Conservation (phyloP, 2,113 vertebrate species). For the Paralichthys olivaceus region DNA sequence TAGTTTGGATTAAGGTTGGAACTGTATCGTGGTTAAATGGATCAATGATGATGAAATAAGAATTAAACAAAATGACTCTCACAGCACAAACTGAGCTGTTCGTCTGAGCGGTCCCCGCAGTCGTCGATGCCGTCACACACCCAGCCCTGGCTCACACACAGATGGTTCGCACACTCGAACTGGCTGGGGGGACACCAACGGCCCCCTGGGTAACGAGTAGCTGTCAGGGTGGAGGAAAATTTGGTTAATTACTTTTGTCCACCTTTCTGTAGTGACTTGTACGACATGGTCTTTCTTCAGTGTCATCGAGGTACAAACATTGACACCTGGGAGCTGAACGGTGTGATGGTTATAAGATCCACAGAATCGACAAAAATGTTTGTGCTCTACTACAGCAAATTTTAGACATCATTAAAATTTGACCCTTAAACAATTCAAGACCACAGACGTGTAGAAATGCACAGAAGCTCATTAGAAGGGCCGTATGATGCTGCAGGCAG, state of each 20-base stretch:
- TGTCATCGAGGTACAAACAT: neutral
- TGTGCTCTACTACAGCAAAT: neutral
- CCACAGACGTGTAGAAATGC: neutral
- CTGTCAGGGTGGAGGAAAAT: constrained; percentile 45
- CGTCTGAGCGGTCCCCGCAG: constrained; percentile 91
- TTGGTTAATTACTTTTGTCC: neutral
- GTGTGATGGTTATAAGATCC: no score
- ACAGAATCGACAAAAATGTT: no score
- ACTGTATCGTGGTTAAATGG: neutral
- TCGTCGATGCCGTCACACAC: constrained; percentile 91
- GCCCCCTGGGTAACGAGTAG: constrained; percentile 92
- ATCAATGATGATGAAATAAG: neutral
- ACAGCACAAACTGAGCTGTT: constrained; percentile 90
- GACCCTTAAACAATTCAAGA: constrained; percentile 1
- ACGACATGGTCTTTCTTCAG: neutral
- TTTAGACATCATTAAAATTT: neutral
- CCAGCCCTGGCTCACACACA: constrained; percentile 87
- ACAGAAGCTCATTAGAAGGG: neutral
- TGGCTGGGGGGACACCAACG: constrained; percentile 85
- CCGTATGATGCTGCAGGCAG: neutral
- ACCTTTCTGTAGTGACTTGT: no score
- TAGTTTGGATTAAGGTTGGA: neutral
- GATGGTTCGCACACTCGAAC: constrained; percentile 90
- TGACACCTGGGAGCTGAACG: no score
- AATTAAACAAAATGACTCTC: constrained; percentile 65